These are phyloP conservation scores for Marcusenius ussheri DNA, from an alignment of 2,113 vertebrate species.

Conservation along the genomic window DNA sequence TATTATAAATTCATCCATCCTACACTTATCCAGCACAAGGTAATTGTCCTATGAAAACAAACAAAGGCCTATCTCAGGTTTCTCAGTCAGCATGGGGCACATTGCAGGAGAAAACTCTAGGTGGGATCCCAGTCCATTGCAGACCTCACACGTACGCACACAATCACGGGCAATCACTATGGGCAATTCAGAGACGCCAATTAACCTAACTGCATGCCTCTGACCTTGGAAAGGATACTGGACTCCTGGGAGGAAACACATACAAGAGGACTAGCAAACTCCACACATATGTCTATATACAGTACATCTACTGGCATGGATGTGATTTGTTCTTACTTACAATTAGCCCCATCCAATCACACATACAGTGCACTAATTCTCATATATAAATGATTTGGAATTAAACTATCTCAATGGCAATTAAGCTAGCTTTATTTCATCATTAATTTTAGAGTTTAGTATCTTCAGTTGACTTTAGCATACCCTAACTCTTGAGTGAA, in stretches of 20 bases:
- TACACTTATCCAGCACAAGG: background rate
- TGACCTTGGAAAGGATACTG: background rate
- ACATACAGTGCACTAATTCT: background rate
- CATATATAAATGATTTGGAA: background rate
- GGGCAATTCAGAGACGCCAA: background rate
- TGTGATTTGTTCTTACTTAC: background rate
- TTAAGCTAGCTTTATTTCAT: background rate
- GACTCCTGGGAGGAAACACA: background rate
- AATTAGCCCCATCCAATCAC: background rate
- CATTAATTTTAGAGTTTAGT: too few species aligned
- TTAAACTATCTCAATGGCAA: background rate
- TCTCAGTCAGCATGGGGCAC: background rate
- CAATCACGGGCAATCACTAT: background rate
- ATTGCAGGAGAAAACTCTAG: background rate
- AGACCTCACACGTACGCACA: background rate
- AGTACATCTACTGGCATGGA: background rate
- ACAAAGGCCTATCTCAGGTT: background rate
- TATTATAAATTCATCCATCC: background rate
- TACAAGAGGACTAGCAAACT: too few species aligned
- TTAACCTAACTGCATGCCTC: background rate
- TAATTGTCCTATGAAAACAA: background rate
- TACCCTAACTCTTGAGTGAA: background rate
- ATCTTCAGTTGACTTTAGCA: background rate
- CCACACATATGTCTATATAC: background rate
- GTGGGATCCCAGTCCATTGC: background rate